These are phyloP conservation scores for Heliconius charithonia DNA, from an alignment of 2,888 invertebrate species.

Conservation along the genomic window DNA sequence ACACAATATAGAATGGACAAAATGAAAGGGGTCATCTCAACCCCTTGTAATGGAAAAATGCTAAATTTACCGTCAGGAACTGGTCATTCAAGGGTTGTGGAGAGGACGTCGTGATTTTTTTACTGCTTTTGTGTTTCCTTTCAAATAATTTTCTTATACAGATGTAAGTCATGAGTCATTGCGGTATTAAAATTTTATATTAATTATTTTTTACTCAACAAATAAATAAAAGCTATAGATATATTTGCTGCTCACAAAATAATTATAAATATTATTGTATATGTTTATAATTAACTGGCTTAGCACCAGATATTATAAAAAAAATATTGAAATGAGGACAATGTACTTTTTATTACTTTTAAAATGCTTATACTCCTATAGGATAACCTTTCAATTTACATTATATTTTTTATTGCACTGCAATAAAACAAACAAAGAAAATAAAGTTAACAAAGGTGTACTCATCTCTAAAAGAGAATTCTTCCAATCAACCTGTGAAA, in stretches of 20 bases:
- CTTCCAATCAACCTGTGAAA: too few species aligned
- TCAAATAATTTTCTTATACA: slow-evolving; percentile 74
- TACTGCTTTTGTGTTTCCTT: slow-evolving; percentile 75
- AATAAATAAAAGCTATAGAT: neutral
- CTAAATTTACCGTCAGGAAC: slow-evolving; percentile 71
- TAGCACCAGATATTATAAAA: too few species aligned
- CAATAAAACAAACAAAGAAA: too few species aligned
- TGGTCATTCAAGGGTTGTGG: slow-evolving; percentile 74
- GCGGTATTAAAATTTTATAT: neutral
- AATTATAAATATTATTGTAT: too few species aligned
- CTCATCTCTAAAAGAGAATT: too few species aligned
- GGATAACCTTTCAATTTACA: too few species aligned
- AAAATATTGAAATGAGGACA: too few species aligned
- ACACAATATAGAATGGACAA: slow-evolving; percentile 64
- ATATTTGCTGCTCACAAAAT: neutral
- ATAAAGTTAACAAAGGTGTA: too few species aligned
- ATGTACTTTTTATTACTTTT: too few species aligned
- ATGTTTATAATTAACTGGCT: too few species aligned
- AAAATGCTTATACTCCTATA: too few species aligned
- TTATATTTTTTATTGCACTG: too few species aligned
- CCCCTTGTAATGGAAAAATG: slow-evolving; percentile 60
- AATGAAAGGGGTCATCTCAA: slow-evolving; percentile 64
- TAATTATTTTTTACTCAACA: neutral
- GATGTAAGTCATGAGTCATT: slow-evolving; percentile 14
- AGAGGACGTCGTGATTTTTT: slow-evolving; percentile 69